Percentiles rank a stretch among this genome's conserved stretches.
Conservation (phyloP, 2,797 vertebrate species). For the Melanogrammus aeglefinus region DNA sequence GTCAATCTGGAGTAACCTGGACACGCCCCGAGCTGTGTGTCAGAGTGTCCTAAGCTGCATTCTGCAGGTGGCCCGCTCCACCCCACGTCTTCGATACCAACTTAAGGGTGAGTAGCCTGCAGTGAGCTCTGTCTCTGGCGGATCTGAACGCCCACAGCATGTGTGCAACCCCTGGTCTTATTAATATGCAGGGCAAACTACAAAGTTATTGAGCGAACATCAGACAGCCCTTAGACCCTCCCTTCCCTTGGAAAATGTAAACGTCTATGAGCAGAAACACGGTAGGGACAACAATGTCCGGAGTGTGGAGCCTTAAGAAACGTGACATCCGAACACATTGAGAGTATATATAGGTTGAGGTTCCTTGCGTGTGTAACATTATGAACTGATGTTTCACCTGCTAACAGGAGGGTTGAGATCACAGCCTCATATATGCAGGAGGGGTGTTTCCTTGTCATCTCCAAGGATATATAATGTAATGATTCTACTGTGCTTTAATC, state of each 20-base stretch:
- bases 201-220: background rate
- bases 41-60: constrained; percentile 97
- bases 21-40: constrained; percentile 96
- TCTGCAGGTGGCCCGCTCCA: constrained; percentile 92
- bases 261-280: too few species aligned
- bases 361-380: too few species aligned
- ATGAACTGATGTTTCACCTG: too few species aligned
- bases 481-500: background rate
- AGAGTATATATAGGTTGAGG: too few species aligned
- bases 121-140: too few species aligned
- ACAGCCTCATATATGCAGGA: background rate
- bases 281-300: too few species aligned
- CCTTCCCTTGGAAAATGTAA: too few species aligned
- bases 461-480: background rate
- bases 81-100: constrained; percentile 98
- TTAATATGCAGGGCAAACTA: background rate
- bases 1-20: constrained; percentile 96
- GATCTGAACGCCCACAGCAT: background rate
- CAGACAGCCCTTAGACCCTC: too few species aligned
- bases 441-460: too few species aligned
- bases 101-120: constrained; percentile 84
- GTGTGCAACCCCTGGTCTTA: background rate
- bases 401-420: too few species aligned
- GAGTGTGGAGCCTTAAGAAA: too few species aligned
- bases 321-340: too few species aligned